Base-by-base conservation (phyloP, 2,797 vertebrate genomes). In the Oreonectes daqikongensis region DNA sequence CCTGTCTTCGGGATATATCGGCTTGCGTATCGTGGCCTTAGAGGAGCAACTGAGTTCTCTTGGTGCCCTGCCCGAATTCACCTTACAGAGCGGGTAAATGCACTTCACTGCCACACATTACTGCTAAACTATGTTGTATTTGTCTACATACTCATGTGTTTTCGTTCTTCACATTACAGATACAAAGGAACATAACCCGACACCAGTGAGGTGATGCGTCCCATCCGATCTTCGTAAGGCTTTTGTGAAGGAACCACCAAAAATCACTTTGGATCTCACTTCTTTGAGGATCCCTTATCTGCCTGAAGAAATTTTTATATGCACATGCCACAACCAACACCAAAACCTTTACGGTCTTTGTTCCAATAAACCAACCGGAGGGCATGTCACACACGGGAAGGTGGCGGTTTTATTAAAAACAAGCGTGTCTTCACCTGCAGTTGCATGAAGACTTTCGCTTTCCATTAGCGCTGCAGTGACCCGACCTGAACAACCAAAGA, bases 1-100 rank as follows among this genome's bases (percentile, higher is more conserved):
- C 80, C 83, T 96, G 80, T 95, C 94, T 55, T 96, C 94, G 0
- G 94, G 93, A n/a, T 96, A 96, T 85, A 94, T 97, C 0, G 93
- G 94, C 10, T 86, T 96, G 68, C 94, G 95, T 30, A 95, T 96
- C 0, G 81, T 88, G 40, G 94, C 94, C 55, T 86, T 97, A 84
- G 96, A 97, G 79, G 91, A 95, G 78, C 95, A 94, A 88, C 86
- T 96, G 85, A 91, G 72, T 0, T 89, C 92, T 0, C 71, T 88
- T 0, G 94, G 92, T 20, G 93, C 93, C 0, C 85, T 92, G 82
- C 89, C 94, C 0, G 89, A 92, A 73, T 90, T 93, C 88, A 90
- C 88, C 30, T 80, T 92, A 59, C 89, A 91, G 66, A 92, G 87
- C 79, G 74, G 90, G 93, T 94, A 75, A 81, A 77, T 22, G 0